Evolutionary conservation across 2,888 invertebrate genomes (phyloP), one percentile per base, ranked within the genome.

Genomic region (Oxyscelio sp.): DNA sequence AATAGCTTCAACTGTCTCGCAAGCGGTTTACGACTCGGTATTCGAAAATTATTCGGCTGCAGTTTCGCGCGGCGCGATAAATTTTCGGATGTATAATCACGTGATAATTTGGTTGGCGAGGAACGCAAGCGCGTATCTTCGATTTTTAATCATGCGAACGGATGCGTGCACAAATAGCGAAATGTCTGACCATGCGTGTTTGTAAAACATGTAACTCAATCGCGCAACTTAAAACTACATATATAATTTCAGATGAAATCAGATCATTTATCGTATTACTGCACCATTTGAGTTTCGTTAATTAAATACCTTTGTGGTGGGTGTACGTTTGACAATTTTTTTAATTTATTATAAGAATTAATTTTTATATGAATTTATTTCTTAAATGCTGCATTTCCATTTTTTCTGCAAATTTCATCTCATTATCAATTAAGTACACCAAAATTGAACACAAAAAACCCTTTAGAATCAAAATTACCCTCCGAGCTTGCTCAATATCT

Each of bases 301-400:
- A 80, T 80, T 77, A 71, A 81, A 73, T 66, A 81, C 52, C 54
- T 17, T n/a, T n/a, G n/a, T n/a, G n/a, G n/a, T n/a, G n/a, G n/a
- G n/a, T n/a, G n/a, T n/a, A n/a, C n/a, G n/a, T n/a, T n/a, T n/a
- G n/a, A n/a, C n/a, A n/a, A n/a, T n/a, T n/a, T n/a, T n/a, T n/a
- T n/a, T n/a, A n/a, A n/a, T n/a, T n/a, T n/a, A n/a, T n/a, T n/a
- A n/a, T n/a, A n/a, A n/a, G n/a, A n/a, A n/a, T n/a, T n/a, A n/a
- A n/a, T n/a, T n/a, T n/a, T n/a, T n/a, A n/a, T n/a, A n/a, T n/a
- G n/a, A n/a, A n/a, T n/a, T n/a, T n/a, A n/a, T n/a, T n/a, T n/a
- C n/a, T n/a, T n/a, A n/a, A n/a, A n/a, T n/a, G n/a, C n/a, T n/a
- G n/a, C n/a, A n/a, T n/a, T n/a, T n/a, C n/a, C n/a, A n/a, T n/a